Conservation (phyloP, 2,113 vertebrate species). For the Cisticola juncidis region DNA sequence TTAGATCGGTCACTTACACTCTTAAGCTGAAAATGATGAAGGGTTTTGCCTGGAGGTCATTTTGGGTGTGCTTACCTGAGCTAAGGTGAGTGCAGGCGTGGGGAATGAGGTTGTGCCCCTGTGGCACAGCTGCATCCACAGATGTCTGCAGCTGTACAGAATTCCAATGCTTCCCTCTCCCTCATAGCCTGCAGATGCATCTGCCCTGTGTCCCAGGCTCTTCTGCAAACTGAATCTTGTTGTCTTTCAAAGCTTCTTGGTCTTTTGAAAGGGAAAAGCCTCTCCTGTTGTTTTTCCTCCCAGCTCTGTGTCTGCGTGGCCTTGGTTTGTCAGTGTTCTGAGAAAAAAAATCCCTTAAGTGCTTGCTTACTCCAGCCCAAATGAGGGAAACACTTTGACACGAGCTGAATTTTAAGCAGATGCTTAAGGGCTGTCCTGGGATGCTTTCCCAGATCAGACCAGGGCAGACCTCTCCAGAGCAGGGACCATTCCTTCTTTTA, state of each 20-base stretch:
- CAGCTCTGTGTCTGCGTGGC: neutral
- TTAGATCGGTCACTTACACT: neutral
- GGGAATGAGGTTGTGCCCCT: neutral
- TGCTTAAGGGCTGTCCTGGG: neutral
- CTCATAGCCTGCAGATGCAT: neutral
- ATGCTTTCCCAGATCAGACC: slow-evolving; percentile 27
- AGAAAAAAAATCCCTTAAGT: neutral
- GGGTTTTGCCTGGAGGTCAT: neutral
- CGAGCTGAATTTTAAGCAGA: slow-evolving; percentile 31
- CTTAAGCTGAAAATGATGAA: rapidly evolving
- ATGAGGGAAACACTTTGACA: neutral
- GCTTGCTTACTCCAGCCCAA: neutral
- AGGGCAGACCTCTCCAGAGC: neutral
- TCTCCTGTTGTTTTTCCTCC: neutral
- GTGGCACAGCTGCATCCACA: neutral
- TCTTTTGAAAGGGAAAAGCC: neutral
- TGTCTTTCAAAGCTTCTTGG: neutral
- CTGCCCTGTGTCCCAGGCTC: neutral
- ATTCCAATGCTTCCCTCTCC: neutral
- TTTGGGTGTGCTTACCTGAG: neutral
- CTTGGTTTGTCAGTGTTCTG: neutral
- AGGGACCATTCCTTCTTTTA: slow-evolving; percentile 12
- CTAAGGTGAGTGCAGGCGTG: rapidly evolving
- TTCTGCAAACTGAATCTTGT: neutral
- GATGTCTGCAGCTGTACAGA: neutral